These are phyloP conservation scores for Cylindroiulus punctatus DNA, from an alignment of 2,888 invertebrate genomes.

Conservation along the genomic window DNA sequence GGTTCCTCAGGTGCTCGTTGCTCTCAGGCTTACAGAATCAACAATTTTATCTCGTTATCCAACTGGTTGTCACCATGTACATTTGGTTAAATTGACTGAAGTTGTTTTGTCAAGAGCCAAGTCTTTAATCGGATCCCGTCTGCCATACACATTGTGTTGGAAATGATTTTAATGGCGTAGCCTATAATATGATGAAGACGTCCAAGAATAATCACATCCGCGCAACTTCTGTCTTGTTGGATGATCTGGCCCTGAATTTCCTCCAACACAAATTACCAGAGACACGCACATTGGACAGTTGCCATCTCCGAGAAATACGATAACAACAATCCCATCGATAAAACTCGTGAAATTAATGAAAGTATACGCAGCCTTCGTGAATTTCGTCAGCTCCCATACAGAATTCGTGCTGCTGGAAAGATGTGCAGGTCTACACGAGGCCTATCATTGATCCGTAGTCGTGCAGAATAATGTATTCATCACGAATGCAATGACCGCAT, in stretches of 20 bases:
- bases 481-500: neutral
- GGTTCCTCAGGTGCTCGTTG: too few species aligned
- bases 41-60: neutral
- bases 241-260: slow-evolving; percentile 3
- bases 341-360: neutral
- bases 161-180: slow-evolving; percentile 2
- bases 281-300: slow-evolving; percentile 21
- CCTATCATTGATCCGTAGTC: neutral
- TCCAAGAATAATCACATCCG: slow-evolving; percentile 12
- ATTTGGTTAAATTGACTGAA: neutral
- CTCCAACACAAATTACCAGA: neutral
- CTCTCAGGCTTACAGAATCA: neutral
- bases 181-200: neutral
- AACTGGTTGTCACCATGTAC: neutral
- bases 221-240: neutral
- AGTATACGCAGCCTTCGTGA: neutral
- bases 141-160: neutral
- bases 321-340: neutral
- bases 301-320: slow-evolving; percentile 22
- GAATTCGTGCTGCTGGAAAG: too few species aligned
- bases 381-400: neutral
- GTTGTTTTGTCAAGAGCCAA: slow-evolving; percentile 7
- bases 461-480: neutral
- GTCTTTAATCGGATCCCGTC: neutral
- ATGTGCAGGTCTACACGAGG: too few species aligned